Base-by-base conservation (phyloP, 2,797 vertebrate species). In the Iguana delicatissima region DNA sequence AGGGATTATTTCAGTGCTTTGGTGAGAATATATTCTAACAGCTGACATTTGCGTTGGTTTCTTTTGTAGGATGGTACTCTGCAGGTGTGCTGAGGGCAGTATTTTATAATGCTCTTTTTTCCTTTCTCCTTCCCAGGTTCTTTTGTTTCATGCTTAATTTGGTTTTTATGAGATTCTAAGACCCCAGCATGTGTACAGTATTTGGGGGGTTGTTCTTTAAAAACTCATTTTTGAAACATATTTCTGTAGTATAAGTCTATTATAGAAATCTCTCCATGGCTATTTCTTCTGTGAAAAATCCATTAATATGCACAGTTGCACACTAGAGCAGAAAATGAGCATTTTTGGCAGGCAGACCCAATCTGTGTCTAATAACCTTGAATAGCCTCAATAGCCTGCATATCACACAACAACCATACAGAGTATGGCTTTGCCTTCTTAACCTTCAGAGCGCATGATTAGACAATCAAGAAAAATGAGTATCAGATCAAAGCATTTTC, bases 371-470 rank as follows among this genome's bases (percentile, higher is more conserved):
- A 90, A 84, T 80, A 92, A 85, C 46, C 64, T 93, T 92, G 32
- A 94, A 72, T 79, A 85, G 42, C 57, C 55, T 57, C 81, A 85
- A 91, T 93, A 89, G 87, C 18, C 55, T 79, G 20, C 5, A 38
- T 86, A 90, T 88, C 80, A 85, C 91, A 64, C 62, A 88, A 20
- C 46, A 84, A 73, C 83, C 76, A 87, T 93, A 89, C 64, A 50
- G 69, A 1, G 2, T 52, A 74, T 79, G n/a, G 2, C 24, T 94
- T 95, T 93, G 52, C 92, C 95, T 93, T 93, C 67, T 90, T 89
- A 92, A 87, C 80, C 91, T 85, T 76, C 86, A 91, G 32, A 57
- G 22, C 64, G 82, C 38, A 79, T 92, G 81, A 92, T 46, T 91
- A 4, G 22, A 80, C n/a, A 87, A 80, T 35, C 35, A 89, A 93